Percentiles rank a stretch among this genome's conserved stretches.
phyloP scores from a whole-genome alignment of 2,797 vertebrate genomes.

The Poeciliopsis turneri region DNA sequence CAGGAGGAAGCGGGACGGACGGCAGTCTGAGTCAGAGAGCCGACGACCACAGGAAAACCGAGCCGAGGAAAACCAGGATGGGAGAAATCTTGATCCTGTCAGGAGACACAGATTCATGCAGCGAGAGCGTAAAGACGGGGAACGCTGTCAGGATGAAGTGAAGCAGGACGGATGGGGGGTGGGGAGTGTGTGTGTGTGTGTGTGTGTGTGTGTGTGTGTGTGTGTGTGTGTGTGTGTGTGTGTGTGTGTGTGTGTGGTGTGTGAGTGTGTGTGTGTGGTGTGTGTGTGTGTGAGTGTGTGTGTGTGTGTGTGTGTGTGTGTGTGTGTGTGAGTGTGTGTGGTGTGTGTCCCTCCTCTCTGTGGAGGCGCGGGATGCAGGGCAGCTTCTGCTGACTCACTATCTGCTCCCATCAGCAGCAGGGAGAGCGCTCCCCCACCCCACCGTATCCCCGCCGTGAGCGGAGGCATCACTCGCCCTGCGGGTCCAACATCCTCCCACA shows the following conservation, averaged over 20 bases:
- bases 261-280: too few species aligned
- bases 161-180: neutral
- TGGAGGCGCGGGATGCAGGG: constrained; percentile 46
- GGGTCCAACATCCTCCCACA: constrained; percentile 44
- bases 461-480: constrained; percentile 27
- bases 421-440: neutral
- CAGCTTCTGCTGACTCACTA: constrained; percentile 62
- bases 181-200: neutral
- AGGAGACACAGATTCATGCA: constrained; percentile 6
- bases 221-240: constrained; percentile 4
- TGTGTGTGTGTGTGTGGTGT: constrained; percentile 5
- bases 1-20: neutral
- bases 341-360: constrained; percentile 21
- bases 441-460: constrained; percentile 12
- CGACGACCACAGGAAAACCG: constrained; percentile 8
- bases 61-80: neutral
- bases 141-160: constrained; percentile 8
- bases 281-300: constrained; percentile 1
- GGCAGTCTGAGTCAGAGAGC: constrained; percentile 19
- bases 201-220: constrained; percentile 2
- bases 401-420: constrained; percentile 14
- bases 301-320: constrained; percentile 18
- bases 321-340: constrained; percentile 5
- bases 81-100: constrained; percentile 38
- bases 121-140: neutral